A percentile compares a stretch with the other conserved stretches of the same genome.
Conservation (phyloP, 2,113 vertebrate species). For the Pagrus major region DNA sequence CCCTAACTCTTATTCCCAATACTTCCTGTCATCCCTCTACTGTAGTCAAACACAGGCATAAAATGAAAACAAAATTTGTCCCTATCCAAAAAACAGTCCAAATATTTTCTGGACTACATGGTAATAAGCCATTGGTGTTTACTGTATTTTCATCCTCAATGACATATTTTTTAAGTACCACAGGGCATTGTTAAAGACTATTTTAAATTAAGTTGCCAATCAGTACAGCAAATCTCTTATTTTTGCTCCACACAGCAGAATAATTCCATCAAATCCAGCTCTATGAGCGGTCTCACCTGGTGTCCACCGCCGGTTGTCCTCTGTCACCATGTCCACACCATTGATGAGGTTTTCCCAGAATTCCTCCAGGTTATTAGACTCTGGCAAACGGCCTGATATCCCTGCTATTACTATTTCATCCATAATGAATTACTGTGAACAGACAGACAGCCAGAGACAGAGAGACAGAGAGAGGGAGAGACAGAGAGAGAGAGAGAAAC, state of each 20-base stretch:
- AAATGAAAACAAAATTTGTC: too few relatives aligned
- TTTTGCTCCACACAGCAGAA: not conserved
- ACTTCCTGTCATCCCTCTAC: too few relatives aligned
- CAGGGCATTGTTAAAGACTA: too few relatives aligned
- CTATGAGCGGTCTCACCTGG: slow-evolving; percentile 84
- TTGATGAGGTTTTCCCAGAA: slow-evolving; percentile 97
- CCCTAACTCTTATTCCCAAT: too few relatives aligned
- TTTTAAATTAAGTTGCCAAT: not conserved
- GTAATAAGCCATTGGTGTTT: not conserved
- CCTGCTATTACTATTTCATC: slow-evolving; percentile 96
- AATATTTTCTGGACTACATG: not conserved
- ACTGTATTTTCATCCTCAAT: not conserved
- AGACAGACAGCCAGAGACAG: not conserved
- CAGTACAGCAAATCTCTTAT: not conserved
- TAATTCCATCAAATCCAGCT: not conserved
- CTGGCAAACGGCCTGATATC: slow-evolving; percentile 94
- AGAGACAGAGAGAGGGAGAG: not conserved
- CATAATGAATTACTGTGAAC: slow-evolving; percentile 82
- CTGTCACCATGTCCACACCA: slow-evolving; percentile 97
- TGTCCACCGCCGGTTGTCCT: slow-evolving; percentile 95
- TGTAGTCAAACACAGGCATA: too few relatives aligned
- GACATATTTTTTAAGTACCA: not conserved
- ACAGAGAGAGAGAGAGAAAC: not conserved
- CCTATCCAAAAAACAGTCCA: too few relatives aligned
- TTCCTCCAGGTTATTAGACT: slow-evolving; percentile 93